These are phyloP conservation scores for Lacanobia oleracea DNA, from an alignment of 2,888 invertebrate genomes.

Conservation along the genomic window DNA sequence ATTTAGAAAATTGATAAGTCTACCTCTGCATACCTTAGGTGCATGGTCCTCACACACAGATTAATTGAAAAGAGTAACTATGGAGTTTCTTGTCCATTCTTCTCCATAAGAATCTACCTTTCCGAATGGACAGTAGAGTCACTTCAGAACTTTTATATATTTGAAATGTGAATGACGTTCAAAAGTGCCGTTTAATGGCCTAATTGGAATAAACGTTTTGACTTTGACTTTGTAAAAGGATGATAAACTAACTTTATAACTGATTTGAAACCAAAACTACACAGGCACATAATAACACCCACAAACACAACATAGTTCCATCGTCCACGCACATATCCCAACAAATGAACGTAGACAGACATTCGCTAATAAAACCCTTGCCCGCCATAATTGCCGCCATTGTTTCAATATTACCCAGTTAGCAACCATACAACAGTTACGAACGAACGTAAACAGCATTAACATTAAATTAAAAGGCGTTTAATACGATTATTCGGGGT, in stretches of 20 bases:
- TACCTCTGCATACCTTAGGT: no score
- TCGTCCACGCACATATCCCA: constrained; percentile 9
- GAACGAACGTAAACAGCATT: constrained; percentile 66
- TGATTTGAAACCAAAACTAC: constrained; percentile 2
- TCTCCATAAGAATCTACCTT: no score
- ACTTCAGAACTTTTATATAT: no score
- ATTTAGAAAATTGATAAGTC: no score
- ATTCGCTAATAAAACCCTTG: constrained; percentile 52
- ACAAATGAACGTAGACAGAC: constrained; percentile 25
- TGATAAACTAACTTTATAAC: constrained; percentile 15
- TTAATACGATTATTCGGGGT: constrained; percentile 68
- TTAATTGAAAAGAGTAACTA: no score
- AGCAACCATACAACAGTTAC: constrained; percentile 65
- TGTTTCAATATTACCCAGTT: constrained; percentile 62
- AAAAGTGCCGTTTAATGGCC: no score
- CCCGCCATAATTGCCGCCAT: constrained; percentile 57
- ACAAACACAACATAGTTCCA: constrained; percentile 13
- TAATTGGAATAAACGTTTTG: no score
- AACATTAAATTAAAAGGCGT: constrained; percentile 71
- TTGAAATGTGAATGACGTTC: no score
- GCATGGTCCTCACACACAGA: no score
- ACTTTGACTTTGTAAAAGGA: no score
- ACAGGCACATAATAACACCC: constrained; percentile 1
- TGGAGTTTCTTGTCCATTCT: no score
- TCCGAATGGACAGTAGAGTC: no score